phyloP scores from a whole-genome alignment of 1,140 invertebrate species.

The Drosophila kurseongensis region DNA sequence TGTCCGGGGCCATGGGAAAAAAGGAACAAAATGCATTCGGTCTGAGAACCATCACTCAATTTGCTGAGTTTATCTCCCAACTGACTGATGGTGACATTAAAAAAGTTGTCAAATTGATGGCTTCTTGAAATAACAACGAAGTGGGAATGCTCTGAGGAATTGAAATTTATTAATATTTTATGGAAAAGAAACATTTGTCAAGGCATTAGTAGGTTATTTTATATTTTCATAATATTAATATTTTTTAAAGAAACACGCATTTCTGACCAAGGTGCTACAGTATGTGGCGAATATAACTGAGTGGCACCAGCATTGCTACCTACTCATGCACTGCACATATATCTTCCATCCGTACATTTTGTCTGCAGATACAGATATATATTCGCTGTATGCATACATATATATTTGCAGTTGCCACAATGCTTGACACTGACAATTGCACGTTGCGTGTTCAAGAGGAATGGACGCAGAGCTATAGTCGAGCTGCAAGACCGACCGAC shows the following conservation, averaged over 20 bases:
- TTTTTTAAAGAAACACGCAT: neutral
- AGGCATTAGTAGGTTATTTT: too few species aligned
- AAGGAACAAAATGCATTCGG: conserved; percentile 5
- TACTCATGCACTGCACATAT: conserved; percentile 5
- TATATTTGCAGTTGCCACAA: conserved; percentile 45
- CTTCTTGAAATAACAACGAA: neutral
- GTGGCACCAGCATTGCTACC: neutral
- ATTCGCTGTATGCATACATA: conserved; percentile 12
- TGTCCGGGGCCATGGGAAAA: conserved; percentile 2
- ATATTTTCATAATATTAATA: neutral
- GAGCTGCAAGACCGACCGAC: conserved; percentile 15
- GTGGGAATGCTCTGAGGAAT: conserved; percentile 16
- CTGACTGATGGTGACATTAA: conserved; percentile 18
- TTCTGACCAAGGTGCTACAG: neutral
- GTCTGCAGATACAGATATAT: conserved; percentile 17
- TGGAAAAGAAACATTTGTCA: neutral
- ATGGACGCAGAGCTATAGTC: conserved; percentile 41
- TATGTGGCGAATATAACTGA: neutral
- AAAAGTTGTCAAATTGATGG: conserved; percentile 47
- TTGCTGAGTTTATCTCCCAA: conserved; percentile 47
- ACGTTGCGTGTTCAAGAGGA: conserved; percentile 77
- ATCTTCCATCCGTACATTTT: neutral
- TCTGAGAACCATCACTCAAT: conserved; percentile 54
- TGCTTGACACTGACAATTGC: conserved; percentile 72
- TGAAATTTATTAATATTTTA: neutral